Evolutionary conservation across 2,888 invertebrate species (phyloP), one percentile per base, ranked within the genome.

Genomic region (Notocelia uddmanniana): DNA sequence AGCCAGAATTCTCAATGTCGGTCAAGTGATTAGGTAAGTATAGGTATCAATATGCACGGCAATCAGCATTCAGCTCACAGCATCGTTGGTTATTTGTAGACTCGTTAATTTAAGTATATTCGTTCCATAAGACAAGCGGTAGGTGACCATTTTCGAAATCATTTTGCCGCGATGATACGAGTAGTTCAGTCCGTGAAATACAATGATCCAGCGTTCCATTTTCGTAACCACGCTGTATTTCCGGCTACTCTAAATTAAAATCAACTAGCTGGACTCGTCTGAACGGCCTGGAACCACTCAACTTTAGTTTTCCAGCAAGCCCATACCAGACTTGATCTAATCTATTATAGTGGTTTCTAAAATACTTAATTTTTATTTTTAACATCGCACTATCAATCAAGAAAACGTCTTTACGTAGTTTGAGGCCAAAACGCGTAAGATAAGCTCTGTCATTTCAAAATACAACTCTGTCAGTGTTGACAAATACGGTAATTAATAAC

Each of bases 191-290:
- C 54, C 45, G 67, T 57, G 62, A 72, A 68, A 75, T 73, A 69
- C 73, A 68, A 69, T 68, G 71, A 74, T 66, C 62, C 74, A 68
- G 75, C 75, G 82, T 68, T 80, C 80, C 77, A 81, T 78, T 83
- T 82, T 81, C 73, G 74, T 78, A 72, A 80, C 77, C 78, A 74
- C 76, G 73, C 74, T 77, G 76, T 83, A 82, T 83, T 84, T 84
- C 85, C 85, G 83, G 83, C 77, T 78, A 79, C 77, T 79, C 80
- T 80, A 81, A 84, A 83, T 83, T 78, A 82, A 80, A 83, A 78
- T 73, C 74, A 73, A 73, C 64, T 34, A 50, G 50, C 73, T 66
- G 62, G 71, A 68, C 71, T 60, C 62, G 60, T 64, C 68, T 58
- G 63, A 73, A 37, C 68, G 23, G 59, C 55, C 45, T 50, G 52